phyloP scores from a whole-genome alignment of 2,113 vertebrate genomes.

The Tauraco erythrolophus region DNA sequence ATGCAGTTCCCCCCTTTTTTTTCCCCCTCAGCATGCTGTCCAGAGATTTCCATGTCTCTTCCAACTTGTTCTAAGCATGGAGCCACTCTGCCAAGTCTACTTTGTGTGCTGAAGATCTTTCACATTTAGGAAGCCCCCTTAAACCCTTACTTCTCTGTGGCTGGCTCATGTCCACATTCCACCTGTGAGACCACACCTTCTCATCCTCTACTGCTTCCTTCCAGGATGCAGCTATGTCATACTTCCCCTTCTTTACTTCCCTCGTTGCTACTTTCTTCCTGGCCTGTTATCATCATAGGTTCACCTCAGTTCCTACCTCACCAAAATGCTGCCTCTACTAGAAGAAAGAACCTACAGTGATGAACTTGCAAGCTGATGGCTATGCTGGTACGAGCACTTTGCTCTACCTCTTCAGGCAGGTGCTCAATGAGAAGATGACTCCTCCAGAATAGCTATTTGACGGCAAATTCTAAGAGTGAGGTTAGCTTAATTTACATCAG shows the following conservation, averaged over 20 bases:
- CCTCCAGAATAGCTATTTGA: not conserved
- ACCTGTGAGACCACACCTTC: not conserved
- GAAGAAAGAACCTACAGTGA: not conserved
- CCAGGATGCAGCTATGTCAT: not conserved
- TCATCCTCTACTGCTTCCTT: not conserved
- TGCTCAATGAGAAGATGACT: not conserved
- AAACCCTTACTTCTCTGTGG: accelerated
- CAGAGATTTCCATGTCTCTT: not conserved
- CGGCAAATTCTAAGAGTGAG: not conserved
- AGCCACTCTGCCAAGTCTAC: not conserved
- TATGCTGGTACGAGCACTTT: not conserved
- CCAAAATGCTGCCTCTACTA: not conserved
- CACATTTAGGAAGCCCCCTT: not conserved
- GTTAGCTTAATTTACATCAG: not conserved
- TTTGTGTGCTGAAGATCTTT: not conserved
- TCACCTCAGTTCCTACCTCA: not conserved
- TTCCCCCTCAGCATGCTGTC: not conserved
- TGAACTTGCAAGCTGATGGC: not conserved
- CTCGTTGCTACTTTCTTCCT: not conserved
- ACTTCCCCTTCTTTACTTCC: not conserved
- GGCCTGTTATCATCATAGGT: not conserved
- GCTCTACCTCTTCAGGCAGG: not conserved
- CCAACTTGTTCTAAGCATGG: not conserved
- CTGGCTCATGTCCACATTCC: not conserved
- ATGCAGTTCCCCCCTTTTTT: not conserved